Percentiles rank a stretch among this genome's conserved stretches.
phyloP scores from a whole-genome alignment of 2,113 vertebrate species.

The Labeo catla region DNA sequence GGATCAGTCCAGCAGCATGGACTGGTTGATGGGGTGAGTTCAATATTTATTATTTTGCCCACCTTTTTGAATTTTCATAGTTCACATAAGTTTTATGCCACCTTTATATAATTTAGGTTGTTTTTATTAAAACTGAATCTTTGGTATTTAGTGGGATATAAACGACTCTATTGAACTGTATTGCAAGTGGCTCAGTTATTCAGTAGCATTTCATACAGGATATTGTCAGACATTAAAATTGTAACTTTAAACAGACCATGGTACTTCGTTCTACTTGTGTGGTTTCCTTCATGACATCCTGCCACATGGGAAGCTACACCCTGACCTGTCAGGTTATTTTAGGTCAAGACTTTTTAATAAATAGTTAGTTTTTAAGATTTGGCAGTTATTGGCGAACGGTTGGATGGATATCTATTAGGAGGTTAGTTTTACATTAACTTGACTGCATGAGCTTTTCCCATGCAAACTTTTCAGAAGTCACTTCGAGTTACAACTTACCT shows the following conservation, averaged over 20 bases:
- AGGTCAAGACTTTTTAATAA: neutral
- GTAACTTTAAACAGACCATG: neutral
- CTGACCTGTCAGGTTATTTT: constrained; percentile 15
- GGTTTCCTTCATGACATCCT: constrained; percentile 28
- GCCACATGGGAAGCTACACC: neutral
- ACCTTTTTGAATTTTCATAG: neutral
- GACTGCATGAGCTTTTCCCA: neutral
- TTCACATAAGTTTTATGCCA: neutral
- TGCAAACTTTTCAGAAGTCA: neutral
- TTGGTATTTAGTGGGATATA: neutral
- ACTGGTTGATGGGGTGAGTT: constrained; percentile 91
- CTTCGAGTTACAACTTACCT: neutral
- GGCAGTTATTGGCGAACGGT: neutral
- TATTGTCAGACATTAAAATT: neutral
- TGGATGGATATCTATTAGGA: neutral
- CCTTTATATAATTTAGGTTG: neutral
- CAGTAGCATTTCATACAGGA: neutral
- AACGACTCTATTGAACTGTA: neutral
- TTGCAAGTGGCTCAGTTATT: neutral
- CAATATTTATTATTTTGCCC: constrained; percentile 17
- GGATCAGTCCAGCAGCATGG: constrained; percentile 79
- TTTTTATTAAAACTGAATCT: neutral
- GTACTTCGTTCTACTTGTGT: neutral
- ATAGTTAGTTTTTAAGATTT: neutral
- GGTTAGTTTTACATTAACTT: neutral